phyloP scores from a whole-genome alignment of 2,888 invertebrate species.

The Dioctria rufipes region DNA sequence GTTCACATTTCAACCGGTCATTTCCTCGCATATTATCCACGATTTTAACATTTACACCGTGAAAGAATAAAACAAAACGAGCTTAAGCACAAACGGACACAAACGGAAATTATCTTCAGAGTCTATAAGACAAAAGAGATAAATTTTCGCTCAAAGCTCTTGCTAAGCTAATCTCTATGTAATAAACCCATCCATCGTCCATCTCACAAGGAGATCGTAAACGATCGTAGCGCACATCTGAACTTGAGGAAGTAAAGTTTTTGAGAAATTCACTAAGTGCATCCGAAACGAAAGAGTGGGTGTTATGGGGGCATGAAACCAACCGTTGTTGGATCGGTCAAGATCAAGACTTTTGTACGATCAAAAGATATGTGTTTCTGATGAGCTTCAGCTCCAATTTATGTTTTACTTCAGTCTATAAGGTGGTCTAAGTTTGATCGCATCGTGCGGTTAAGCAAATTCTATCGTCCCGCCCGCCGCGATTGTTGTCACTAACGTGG shows the following conservation, averaged over 20 bases:
- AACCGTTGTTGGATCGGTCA: neutral
- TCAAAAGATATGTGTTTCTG: neutral
- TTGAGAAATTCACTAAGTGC: neutral
- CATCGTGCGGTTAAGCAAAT: too few relatives aligned
- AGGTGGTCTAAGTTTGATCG: too few relatives aligned
- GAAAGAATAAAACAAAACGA: too few relatives aligned
- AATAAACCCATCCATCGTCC: neutral
- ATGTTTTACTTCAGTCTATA: too few relatives aligned
- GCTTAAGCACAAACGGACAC: too few relatives aligned
- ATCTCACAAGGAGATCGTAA: neutral
- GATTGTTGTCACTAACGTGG: neutral
- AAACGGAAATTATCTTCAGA: too few relatives aligned
- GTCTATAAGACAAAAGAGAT: neutral
- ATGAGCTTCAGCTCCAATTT: too few relatives aligned
- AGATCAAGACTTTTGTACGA: neutral
- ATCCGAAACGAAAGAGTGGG: too few relatives aligned
- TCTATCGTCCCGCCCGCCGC: neutral
- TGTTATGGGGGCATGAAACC: neutral
- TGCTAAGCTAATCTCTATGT: too few relatives aligned
- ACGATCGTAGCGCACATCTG: neutral
- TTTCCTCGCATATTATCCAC: conserved; percentile 39
- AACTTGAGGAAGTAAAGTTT: neutral
- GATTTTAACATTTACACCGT: conserved; percentile 30
- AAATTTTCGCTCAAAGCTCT: neutral
- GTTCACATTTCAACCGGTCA: conserved; percentile 29